These are phyloP conservation scores for Odontophorus gujanensis DNA, from an alignment of 2,113 vertebrate species.

Conservation along the genomic window DNA sequence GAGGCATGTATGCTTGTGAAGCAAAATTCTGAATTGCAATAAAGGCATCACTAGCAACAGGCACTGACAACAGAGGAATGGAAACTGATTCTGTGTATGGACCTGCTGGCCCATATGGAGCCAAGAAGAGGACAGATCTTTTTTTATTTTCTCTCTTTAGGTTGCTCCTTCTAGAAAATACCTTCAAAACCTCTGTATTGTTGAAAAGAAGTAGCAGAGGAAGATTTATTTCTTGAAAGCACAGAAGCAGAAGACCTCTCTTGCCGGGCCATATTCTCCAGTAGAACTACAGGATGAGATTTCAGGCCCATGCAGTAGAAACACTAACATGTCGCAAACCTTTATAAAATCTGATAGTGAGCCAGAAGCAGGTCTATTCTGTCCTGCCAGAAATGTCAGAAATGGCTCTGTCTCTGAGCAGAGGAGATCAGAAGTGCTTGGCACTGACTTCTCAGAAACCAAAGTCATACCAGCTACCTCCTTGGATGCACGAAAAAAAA, in stretches of 20 bases:
- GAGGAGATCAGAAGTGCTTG: neutral
- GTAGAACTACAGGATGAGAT: neutral
- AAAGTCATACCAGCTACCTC: neutral
- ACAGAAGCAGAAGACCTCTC: neutral
- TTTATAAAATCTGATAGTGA: neutral
- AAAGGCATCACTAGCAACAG: neutral
- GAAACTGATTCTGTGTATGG: neutral
- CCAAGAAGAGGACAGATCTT: neutral
- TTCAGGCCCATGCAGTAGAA: neutral
- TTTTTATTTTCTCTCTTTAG: neutral
- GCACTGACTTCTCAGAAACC: neutral
- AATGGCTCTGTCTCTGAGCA: neutral
- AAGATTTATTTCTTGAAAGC: neutral
- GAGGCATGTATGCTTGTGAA: fast-evolving
- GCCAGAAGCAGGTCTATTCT: neutral
- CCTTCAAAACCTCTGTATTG: neutral
- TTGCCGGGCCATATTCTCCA: neutral
- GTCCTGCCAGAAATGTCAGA: neutral
- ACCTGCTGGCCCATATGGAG: too few relatives aligned
- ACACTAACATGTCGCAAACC: neutral
- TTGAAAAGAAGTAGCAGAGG: neutral
- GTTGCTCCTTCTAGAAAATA: neutral
- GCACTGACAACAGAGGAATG: neutral
- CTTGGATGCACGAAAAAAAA: neutral
- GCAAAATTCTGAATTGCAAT: neutral